Conservation (phyloP, 2,888 invertebrate genomes). For the Macrophya alboannulata region DNA sequence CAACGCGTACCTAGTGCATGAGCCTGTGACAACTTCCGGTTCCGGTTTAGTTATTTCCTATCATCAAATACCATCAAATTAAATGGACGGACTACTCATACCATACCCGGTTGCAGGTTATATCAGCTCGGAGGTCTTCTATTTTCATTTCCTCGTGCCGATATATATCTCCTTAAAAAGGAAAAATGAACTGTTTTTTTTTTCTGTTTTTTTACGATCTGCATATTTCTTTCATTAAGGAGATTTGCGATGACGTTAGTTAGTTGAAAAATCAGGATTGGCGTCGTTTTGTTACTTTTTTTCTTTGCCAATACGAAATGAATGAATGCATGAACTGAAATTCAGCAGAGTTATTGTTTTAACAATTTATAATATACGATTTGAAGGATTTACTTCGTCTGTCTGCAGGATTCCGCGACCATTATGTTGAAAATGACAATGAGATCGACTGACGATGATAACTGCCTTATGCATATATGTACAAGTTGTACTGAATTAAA, state of each 20-base stretch:
- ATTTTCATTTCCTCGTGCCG: neutral
- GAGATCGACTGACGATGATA: neutral
- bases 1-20: constrained; percentile 9
- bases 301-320: too few relatives aligned
- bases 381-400: too few relatives aligned
- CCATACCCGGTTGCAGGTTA: neutral
- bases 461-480: neutral
- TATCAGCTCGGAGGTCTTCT: neutral
- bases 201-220: too few relatives aligned
- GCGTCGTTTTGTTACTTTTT: too few relatives aligned
- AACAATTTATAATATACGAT: too few relatives aligned
- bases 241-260: too few relatives aligned
- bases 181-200: neutral
- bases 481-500: neutral
- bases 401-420: too few relatives aligned
- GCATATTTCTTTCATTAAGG: neutral
- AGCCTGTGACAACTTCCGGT: constrained; percentile 49
- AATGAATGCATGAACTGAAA: too few relatives aligned
- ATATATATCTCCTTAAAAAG: neutral
- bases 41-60: constrained; percentile 51
- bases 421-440: neutral
- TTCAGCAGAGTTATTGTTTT: too few relatives aligned
- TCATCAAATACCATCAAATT: constrained; percentile 50
- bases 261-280: too few relatives aligned
- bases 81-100: neutral